phyloP scores from a whole-genome alignment of 2,797 vertebrate genomes.

The Malacoctenus gilli region DNA sequence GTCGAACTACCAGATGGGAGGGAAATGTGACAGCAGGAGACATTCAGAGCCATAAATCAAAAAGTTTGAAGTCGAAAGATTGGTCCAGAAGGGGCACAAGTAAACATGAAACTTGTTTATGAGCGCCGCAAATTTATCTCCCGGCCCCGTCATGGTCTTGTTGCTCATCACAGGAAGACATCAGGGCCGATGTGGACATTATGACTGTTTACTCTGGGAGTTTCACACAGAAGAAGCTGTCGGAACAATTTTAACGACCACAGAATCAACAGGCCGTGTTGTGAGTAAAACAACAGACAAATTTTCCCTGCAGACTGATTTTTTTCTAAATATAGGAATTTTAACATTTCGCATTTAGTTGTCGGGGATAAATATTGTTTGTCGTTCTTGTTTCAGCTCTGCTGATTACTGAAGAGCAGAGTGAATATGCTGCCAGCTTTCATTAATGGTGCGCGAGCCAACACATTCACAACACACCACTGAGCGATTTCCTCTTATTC shows the following conservation, averaged over 20 bases:
- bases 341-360: not conserved
- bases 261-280: not conserved
- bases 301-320: not conserved
- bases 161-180: not conserved
- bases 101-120: not conserved
- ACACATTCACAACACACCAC: not conserved
- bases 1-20: conserved; percentile 9
- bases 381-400: conserved; percentile 8
- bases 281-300: not conserved
- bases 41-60: conserved; percentile 1
- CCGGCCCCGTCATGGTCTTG: not conserved
- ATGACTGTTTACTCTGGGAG: conserved; percentile 1
- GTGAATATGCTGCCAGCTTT: not conserved
- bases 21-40: not conserved
- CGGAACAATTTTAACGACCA: conserved; percentile 1
- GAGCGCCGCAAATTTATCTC: not conserved
- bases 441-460: not conserved
- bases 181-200: not conserved
- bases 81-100: not conserved
- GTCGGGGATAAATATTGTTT: not conserved
- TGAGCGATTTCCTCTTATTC: not conserved
- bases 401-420: not conserved
- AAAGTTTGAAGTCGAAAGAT: conserved; percentile 1
- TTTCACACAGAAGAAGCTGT: conserved; percentile 5
- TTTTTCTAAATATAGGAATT: not conserved